Evolutionary conservation across 1,140 invertebrate species (phyloP), one percentile per base, ranked within the genome.

Genomic region (Cyclargus thomasi): DNA sequence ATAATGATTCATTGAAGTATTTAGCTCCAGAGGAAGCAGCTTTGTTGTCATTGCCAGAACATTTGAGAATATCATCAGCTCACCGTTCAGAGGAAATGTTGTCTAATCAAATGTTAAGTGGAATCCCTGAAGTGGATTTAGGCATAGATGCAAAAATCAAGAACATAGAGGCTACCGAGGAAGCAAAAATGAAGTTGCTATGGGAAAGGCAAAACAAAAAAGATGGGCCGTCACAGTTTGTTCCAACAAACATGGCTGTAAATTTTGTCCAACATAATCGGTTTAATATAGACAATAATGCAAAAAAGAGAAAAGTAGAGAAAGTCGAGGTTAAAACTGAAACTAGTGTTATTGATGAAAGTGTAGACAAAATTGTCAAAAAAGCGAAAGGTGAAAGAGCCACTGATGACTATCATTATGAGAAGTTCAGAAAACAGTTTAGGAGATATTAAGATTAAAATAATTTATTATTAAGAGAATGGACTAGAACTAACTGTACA

Each of bases 91-190:
- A 99, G 90, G 99, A 99, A 91, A 99, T 99, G 97, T 94, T 99
- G 73, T 99, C 98, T 6, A 99, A 99, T 93, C 99, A 99, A 93
- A 99, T 99, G 99, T 92, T 99, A 2, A 99, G 97, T 83, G 99
- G 99, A 66, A 99, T 99, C 73, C 99, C 99, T n/a, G 99, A 99
- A 93, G 97, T 99, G 1, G 99, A 99, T 92, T 92, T 99, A 55
- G 99, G 99, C 47, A 99, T 99, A 75, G 97, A 99, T 80, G 97
- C 97, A 0, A 99, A 99, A 92, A 99, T 99, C 70, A 94, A 94
- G 79, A 99, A 99, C 85, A 99, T 99, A 77, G 98, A 99, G 93
- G 97, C 97, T 6, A 99, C 98, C 5, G 98, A 99, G 91, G 97
- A 98, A 82, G 97, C 98, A 0, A 99, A 99, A 90, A 94, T 98